Percentiles rank a stretch among this genome's conserved stretches.
These are phyloP conservation scores for Plutomurus gul DNA, from an alignment of 1,140 invertebrate species.

Conservation along the genomic window DNA sequence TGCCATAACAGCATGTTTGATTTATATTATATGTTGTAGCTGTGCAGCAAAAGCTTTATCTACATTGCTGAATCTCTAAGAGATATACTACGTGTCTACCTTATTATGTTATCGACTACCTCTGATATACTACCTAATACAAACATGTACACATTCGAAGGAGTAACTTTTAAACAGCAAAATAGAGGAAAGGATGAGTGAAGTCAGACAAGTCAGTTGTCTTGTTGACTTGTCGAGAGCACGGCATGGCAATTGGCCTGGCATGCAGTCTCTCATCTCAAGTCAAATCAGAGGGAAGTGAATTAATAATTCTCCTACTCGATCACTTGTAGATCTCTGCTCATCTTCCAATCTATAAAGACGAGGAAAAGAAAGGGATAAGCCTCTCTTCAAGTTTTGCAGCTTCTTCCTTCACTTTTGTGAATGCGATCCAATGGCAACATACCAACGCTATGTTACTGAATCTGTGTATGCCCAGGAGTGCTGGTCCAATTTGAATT, in stretches of 20 bases:
- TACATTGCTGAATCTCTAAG: too few species aligned
- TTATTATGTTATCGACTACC: too few species aligned
- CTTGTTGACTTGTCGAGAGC: conserved; percentile 22
- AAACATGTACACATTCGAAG: too few species aligned
- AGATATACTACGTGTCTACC: too few species aligned
- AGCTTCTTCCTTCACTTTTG: conserved; percentile 3
- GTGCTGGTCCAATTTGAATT: conserved; percentile 13
- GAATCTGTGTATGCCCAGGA: conserved; percentile 26
- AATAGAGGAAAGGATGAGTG: not conserved
- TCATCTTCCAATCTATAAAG: conserved; percentile 23
- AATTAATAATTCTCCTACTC: conserved; percentile 30
- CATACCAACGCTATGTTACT: too few species aligned
- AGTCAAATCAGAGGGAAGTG: conserved; percentile 15
- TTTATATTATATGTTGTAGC: too few species aligned
- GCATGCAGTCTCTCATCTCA: conserved; percentile 21
- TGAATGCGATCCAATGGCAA: too few species aligned
- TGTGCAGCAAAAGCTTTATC: too few species aligned
- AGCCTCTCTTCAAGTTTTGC: conserved; percentile 8
- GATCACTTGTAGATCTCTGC: too few species aligned
- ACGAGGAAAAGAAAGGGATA: not conserved
- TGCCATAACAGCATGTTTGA: too few species aligned
- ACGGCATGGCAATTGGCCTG: conserved; percentile 24
- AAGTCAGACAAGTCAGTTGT: conserved; percentile 9
- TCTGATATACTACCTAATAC: too few species aligned
- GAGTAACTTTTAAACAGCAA: too few species aligned